Evolutionary conservation across 2,888 invertebrate genomes (phyloP), one percentile per base, ranked within the genome.

Genomic region (Plemyria rubiginata): DNA sequence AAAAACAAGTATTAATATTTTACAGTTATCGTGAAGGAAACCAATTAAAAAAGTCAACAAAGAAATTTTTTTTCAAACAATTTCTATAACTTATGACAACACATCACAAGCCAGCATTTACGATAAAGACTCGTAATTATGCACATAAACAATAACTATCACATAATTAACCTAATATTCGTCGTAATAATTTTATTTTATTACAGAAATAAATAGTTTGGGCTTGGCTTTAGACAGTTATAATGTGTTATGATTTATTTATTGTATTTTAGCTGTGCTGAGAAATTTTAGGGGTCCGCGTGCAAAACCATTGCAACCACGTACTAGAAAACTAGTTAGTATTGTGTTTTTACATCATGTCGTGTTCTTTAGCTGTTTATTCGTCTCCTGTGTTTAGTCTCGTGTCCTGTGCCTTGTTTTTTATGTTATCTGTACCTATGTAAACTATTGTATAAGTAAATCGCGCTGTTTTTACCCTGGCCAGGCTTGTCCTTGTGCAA

Each of bases 101-200:
- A 58, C 54, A 62, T 59, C 65, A 28, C 40, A 36, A 43, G 36
- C 16, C 16, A n/a, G n/a, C n/a, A 7, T n/a, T 40, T 40, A 55
- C 55, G 55, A 55, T 55, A 48, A 55, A 55, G 28, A 40, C 41
- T 45, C 54, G 62, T 63, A 61, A 70, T 66, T 67, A 67, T 57
- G 54, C 61, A 15, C 60, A 61, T 68, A 66, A 65, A 63, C 55
- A 52, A 61, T 67, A 64, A 70, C 59, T 64, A 66, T 66, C 55
- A 71, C 61, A 50, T 60, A 64, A 70, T 70, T 70, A 68, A 62
- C 69, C 67, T 62, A 65, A 64, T 70, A 69, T 67, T 62, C 62
- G 54, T 22, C 46, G 67, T 57, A 65, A 71, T 74, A 70, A 71
- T 71, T 73, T 72, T 69, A 67, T 70, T 70, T 74, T 65, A 76